Evolutionary conservation across 2,797 vertebrate species (phyloP).

Genomic region (Buphagus erythrorhynchus): DNA sequence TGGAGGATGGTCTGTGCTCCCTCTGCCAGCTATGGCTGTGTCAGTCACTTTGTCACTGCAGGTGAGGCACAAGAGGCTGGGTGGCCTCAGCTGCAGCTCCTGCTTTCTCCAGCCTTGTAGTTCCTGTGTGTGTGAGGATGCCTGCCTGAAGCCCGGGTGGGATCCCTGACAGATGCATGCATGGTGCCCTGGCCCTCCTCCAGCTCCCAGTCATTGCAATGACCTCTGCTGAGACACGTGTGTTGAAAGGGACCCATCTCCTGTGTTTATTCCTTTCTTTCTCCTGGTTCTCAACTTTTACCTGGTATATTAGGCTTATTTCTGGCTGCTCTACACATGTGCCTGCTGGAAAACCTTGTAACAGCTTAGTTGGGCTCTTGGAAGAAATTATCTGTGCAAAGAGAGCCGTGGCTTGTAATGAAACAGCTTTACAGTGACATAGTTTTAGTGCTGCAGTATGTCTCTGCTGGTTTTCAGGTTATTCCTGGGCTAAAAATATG

Average conservation of each 20-base stretch:
- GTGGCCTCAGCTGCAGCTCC: neutral
- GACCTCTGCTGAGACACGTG: neutral
- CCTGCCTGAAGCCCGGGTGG: neutral
- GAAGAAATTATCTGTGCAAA: neutral
- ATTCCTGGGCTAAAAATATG: slow-evolving; percentile 9
- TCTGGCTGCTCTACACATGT: neutral
- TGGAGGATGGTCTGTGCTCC: neutral
- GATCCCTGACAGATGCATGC: neutral
- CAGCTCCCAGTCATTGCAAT: neutral
- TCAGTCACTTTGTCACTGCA: neutral
- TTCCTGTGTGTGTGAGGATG: neutral
- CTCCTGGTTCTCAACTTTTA: neutral
- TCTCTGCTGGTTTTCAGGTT: slow-evolving; percentile 8
- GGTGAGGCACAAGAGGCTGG: neutral
- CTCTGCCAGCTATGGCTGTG: neutral
- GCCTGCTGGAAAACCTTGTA: neutral
- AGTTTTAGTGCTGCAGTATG: neutral
- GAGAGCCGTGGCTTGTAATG: neutral
- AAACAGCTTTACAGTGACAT: neutral
- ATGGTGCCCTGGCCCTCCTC: neutral
- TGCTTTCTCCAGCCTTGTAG: neutral
- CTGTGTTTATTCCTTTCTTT: neutral
- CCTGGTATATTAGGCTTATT: neutral
- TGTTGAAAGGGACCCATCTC: neutral
- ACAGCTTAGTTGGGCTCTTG: neutral